Evolutionary conservation across 2,113 vertebrate genomes (phyloP), one percentile per base, ranked within the genome.

Genomic region (Connochaetes taurinus): DNA sequence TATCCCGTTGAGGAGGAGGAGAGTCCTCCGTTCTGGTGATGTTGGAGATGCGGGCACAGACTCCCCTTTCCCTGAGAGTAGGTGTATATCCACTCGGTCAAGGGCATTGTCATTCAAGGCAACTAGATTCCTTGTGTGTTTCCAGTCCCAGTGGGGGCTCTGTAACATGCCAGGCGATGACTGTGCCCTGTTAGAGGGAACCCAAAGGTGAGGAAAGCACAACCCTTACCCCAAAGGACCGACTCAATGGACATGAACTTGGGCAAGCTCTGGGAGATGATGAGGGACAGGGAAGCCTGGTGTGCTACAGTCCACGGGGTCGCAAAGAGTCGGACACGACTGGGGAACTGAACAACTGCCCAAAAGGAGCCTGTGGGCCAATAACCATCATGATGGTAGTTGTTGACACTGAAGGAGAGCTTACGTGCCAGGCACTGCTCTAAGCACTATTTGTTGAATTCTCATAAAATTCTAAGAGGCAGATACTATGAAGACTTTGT

Each of bases 1-100:
- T 2, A n/a, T 36, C 40, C 33, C 1, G 0, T 3, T 47, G 5
- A 23, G 40, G 11, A 52, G 16, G 64, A 33, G 57, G 80, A 36
- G 47, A 14, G 12, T 14, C 40, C 33, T 57, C 0, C 0, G 1
- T 17, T 21, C 55, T 31, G 36, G 78, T 3, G 40, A 71, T 5
- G 4, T 1, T 55, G 50, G 47, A 50, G 29, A 40, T 1, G 1
- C 5, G 5, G 0, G 10, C 1, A 1, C 33, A n/a, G 16, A 17
- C 12, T 6, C n/a, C 36, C 43, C 55, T 31, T 16, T 57, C 9
- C 78, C 52, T 8, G 9, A 43, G 33, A 58, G 84, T 86, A 88
- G 57, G 40, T 57, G 31, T 15, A 1, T 31, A 3, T 36, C 58
- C 16, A 3, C 0, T 4, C 6, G 31, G 76, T 50, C 10, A n/a